Base-by-base conservation (phyloP, 2,888 invertebrate genomes). In the Drosophila atripex region DNA sequence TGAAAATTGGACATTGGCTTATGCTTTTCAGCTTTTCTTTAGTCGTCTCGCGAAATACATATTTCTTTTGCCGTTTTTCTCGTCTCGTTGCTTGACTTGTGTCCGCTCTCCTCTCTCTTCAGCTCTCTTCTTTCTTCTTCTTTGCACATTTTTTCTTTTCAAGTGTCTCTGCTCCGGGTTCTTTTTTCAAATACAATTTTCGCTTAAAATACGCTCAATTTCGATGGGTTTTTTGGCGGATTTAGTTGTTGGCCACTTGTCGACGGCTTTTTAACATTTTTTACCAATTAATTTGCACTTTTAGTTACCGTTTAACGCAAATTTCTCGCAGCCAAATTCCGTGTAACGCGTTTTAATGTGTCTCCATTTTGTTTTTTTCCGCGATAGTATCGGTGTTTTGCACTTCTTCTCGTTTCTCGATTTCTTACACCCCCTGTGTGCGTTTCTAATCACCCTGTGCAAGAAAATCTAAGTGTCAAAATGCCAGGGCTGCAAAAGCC, bases 301-400 rank as follows among this genome's bases (percentile, higher is more conserved):
- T 87, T 86, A 83, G 79, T 84, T 89, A 89, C 90, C 91, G 90
- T 90, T 89, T 90, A 87, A 88, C 85, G 78, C 89, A 89, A 85
- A 86, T 88, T 77, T 86, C 84, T 79, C 78, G 88, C 88, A 89
- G 86, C 89, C 90, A 90, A 89, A 77, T 87, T 88, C 85, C 88
- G 89, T 79, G 90, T 90, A 90, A 92, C 91, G 91, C 91, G 91
- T 91, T 90, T 91, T 90, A 90, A 90, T 90, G 89, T 21, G 90
- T 91, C 92, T 91, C 92, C 92, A 91, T 91, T 92, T 91, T 92
- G 92, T 91, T 91, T 91, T 80, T 73, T 71, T 87, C 52, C 69
- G 72, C 75, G 70, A 73, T 51, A 69, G 25, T 49, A 47, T 47
- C 56, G 49, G 49, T 39, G 32, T 30, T 41, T 58, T 47, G 38